Conservation (phyloP, 2,888 invertebrate genomes). For the Tholera decimalis region DNA sequence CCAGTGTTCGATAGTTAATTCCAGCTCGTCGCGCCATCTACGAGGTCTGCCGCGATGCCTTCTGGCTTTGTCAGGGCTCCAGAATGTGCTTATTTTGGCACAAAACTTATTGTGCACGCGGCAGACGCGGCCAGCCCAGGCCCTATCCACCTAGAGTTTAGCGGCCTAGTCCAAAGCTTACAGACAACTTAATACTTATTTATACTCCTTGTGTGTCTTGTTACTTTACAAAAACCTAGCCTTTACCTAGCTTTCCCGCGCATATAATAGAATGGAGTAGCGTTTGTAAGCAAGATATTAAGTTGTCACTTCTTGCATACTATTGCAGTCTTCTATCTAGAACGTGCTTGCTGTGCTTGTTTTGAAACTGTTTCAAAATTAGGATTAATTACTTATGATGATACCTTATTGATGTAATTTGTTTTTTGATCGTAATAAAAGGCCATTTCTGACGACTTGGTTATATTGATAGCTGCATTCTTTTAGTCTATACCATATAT, state of each 20-base stretch:
- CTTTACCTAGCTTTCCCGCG: slow-evolving; percentile 48
- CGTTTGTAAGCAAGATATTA: slow-evolving; percentile 40
- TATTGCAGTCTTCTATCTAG: slow-evolving; percentile 34
- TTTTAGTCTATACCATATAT: not conserved
- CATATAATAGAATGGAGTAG: slow-evolving; percentile 32
- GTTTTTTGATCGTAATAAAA: not conserved
- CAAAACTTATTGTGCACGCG: no score
- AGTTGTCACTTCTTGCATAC: slow-evolving; percentile 55
- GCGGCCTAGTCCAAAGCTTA: not conserved
- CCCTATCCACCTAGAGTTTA: no score
- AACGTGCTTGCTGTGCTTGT: slow-evolving; percentile 16
- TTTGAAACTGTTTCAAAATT: slow-evolving; percentile 35
- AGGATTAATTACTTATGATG: slow-evolving; percentile 27
- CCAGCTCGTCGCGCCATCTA: no score
- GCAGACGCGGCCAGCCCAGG: no score
- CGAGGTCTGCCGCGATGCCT: no score
- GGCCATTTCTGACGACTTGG: slow-evolving; percentile 3
- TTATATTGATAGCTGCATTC: not conserved
- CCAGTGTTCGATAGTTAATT: no score
- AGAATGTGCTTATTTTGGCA: no score
- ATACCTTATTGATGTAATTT: slow-evolving; percentile 9
- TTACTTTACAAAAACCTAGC: slow-evolving; percentile 28
- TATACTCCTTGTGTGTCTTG: not conserved
- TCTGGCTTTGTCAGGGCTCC: no score
- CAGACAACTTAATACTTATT: slow-evolving; percentile 2